Evolutionary conservation across 2,888 invertebrate species (phyloP).

Genomic region (Lasius platythorax): DNA sequence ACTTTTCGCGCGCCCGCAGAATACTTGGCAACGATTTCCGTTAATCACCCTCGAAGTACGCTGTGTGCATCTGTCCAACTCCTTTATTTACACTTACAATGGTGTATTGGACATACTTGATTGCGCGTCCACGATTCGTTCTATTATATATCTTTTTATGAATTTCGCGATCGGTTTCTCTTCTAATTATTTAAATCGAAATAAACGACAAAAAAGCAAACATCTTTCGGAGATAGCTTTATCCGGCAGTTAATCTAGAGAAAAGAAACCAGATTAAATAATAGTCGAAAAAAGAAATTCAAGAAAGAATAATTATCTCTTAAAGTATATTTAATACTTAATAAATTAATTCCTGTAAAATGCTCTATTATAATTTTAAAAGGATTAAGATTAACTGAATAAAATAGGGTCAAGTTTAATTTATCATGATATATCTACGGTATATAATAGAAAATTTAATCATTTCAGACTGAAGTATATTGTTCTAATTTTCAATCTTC

Average conservation of each 20-base stretch:
- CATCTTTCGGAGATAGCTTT: neutral
- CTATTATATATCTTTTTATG: neutral
- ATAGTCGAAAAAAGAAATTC: neutral
- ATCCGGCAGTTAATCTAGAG: neutral
- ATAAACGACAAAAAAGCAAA: neutral
- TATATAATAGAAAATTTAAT: neutral
- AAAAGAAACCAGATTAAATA: neutral
- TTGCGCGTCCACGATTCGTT: constrained; percentile 11
- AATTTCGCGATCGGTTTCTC: neutral
- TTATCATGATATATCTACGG: neutral
- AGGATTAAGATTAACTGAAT: neutral
- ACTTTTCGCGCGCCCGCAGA: neutral
- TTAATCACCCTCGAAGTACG: constrained; percentile 22
- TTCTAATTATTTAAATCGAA: neutral
- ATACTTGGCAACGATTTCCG: constrained; percentile 27
- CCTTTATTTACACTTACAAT: constrained; percentile 19
- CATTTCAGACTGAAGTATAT: neutral
- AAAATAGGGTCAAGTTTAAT: neutral
- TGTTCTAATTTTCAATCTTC: neutral
- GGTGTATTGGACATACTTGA: neutral
- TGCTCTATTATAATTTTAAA: neutral
- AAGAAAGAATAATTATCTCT: neutral
- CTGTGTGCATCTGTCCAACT: neutral
- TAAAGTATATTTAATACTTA: neutral
- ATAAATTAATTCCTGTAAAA: neutral